Evolutionary conservation across 1,140 invertebrate species (phyloP).

Genomic region (Microplitis mediator): DNA sequence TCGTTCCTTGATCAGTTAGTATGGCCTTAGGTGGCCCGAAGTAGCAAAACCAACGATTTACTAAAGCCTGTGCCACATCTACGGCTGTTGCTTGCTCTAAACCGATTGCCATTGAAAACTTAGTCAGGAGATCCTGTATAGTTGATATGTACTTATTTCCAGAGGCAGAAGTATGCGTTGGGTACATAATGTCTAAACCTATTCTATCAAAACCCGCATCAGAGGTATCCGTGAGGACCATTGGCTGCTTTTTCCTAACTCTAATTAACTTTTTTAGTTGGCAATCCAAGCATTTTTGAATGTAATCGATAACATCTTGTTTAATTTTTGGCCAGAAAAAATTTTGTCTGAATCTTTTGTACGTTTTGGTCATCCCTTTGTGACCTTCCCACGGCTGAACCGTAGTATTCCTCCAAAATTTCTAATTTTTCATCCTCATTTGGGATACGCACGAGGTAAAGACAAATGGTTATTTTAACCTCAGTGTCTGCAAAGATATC

Average conservation of each 20-base stretch:
- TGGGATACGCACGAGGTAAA: slow-evolving; percentile 1
- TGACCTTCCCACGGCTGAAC: slow-evolving; percentile 22
- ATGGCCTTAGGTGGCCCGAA: slow-evolving; percentile 40
- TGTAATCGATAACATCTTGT: slow-evolving; percentile 18
- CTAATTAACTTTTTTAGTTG: slow-evolving; percentile 29
- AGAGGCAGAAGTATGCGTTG: slow-evolving; percentile 25
- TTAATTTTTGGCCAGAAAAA: slow-evolving; percentile 31
- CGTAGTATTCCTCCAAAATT: slow-evolving; percentile 20
- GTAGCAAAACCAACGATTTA: slow-evolving; percentile 35
- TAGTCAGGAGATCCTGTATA: slow-evolving; percentile 38
- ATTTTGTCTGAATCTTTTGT: slow-evolving; percentile 15
- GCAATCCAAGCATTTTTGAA: slow-evolving; percentile 25
- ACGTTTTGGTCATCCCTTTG: slow-evolving; percentile 11
- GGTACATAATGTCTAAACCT: slow-evolving; percentile 41
- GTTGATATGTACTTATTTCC: slow-evolving; percentile 44
- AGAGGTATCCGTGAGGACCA: background rate
- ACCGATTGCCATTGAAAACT: slow-evolving; percentile 27
- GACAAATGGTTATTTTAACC: slow-evolving; percentile 3
- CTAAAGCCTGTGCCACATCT: slow-evolving; percentile 34
- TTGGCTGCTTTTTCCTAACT: background rate
- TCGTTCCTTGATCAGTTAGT: slow-evolving; percentile 42
- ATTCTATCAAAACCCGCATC: slow-evolving; percentile 16
- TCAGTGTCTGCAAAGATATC: background rate
- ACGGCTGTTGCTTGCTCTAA: slow-evolving; percentile 34
- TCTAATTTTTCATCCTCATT: background rate